These are phyloP conservation scores for Streptopelia turtur DNA, from an alignment of 2,797 vertebrate genomes.

Conservation along the genomic window DNA sequence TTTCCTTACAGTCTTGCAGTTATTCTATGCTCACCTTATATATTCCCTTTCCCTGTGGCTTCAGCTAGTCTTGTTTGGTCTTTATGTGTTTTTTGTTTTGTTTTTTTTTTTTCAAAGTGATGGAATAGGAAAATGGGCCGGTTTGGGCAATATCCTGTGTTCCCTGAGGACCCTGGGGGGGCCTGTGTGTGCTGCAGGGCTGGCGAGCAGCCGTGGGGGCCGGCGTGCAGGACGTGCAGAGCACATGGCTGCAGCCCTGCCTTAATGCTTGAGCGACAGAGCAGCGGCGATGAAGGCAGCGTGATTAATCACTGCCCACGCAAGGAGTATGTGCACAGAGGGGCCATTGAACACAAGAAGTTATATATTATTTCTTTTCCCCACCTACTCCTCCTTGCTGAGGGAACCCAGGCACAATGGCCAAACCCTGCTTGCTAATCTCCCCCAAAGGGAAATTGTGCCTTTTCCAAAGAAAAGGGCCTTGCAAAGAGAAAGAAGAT, in stretches of 20 bases:
- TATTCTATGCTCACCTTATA: neutral
- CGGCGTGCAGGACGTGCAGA: neutral
- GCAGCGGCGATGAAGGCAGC: neutral
- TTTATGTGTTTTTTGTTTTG: neutral
- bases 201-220: neutral
- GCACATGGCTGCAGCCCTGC: fast-evolving
- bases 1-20: neutral
- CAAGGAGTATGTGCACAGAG: neutral
- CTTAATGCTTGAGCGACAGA: neutral
- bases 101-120: neutral
- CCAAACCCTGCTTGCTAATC: neutral
- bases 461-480: neutral
- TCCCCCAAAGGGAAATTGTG: neutral
- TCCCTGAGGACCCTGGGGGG: neutral
- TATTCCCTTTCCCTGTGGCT: neutral
- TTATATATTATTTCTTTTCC: neutral
- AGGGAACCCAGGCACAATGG: neutral
- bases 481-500: neutral
- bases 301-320: neutral
- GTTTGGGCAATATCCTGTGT: neutral
- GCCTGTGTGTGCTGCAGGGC: neutral
- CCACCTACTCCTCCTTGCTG: neutral
- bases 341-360: neutral
- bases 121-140: neutral
- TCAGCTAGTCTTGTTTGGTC: neutral